Evolutionary conservation across 2,113 vertebrate genomes (phyloP), one percentile per base, ranked within the genome.

Genomic region (Urocitellus parryii): DNA sequence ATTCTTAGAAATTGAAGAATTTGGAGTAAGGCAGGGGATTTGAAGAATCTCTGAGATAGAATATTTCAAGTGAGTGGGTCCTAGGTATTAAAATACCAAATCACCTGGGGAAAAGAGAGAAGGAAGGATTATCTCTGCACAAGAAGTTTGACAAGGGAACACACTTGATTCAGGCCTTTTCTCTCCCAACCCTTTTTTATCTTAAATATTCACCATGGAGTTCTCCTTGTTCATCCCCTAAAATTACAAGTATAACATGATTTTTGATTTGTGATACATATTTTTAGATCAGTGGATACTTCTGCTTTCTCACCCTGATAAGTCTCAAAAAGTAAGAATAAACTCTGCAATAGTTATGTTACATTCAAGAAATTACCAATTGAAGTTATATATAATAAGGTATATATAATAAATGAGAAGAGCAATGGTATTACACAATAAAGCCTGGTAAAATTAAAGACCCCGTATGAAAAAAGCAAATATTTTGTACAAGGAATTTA

Each of bases 121-220:
- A 61, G 37, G 39, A 27, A 3, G 8, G 24, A 20, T 39, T 32
- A 14, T 67, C 16, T 53, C 22, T 53, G 0, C 3, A 42, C 34
- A 34, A 73, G 27, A 20, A 80, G 11, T 92, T 61, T 80, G 17
- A n/a, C 48, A 91, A 24, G 37, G 11, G 8, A 91, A 12, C 14
- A 12, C 11, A 5, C 10, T 3, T 13, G 8, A 74, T 68, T 72
- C 18, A 63, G n/a, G 22, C 8, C 5, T 81, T 37, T 73, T 16
- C 12, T 22, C 70, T 56, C 14, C 4, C 32, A 0, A 16, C 8
- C 0, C 12, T 11, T n/a, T n/a, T n/a, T n/a, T n/a, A n/a, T n/a
- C n/a, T n/a, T n/a, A n/a, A n/a, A n/a, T n/a, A n/a, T n/a, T 93
- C 8, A 48, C 7, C 14, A 56, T 9, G 80, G 3, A 39, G 34